A percentile compares a stretch with the other conserved stretches of the same genome.
Evolutionary conservation across 2,888 invertebrate species (phyloP).

Genomic region (Cordylochernes scorpioides): DNA sequence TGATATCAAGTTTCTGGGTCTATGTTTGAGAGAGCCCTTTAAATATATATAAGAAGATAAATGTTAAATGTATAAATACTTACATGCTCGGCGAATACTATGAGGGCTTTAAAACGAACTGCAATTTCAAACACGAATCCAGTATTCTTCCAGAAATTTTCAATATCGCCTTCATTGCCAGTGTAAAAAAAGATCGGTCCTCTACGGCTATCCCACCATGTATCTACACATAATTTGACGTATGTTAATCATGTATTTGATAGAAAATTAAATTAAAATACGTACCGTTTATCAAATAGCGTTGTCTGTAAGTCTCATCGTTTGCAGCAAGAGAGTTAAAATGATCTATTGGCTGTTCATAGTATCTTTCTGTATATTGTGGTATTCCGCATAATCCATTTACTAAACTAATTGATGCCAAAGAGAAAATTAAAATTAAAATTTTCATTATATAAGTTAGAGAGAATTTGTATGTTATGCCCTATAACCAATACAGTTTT

Average conservation of each 20-base stretch:
- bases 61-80: too few relatives aligned
- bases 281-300: slow-evolving; percentile 33
- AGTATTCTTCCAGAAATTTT: slow-evolving; percentile 19
- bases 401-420: too few relatives aligned
- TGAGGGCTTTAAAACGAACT: slow-evolving; percentile 19
- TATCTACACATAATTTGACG: slow-evolving; percentile 35
- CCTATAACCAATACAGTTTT: too few relatives aligned
- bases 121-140: slow-evolving; percentile 22
- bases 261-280: too few relatives aligned
- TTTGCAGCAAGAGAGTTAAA: slow-evolving; percentile 39
- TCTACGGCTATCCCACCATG: slow-evolving; percentile 21
- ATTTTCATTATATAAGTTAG: too few relatives aligned
- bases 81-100: slow-evolving; percentile 22
- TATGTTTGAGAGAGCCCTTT: too few relatives aligned
- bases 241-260: too few relatives aligned
- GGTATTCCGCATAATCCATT: too few relatives aligned
- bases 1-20: too few relatives aligned
- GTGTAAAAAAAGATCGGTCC: slow-evolving; percentile 22
- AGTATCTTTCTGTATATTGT: slow-evolving; percentile 18
- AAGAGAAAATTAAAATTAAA: too few relatives aligned
- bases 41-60: too few relatives aligned
- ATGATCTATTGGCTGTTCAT: slow-evolving; percentile 40
- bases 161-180: slow-evolving; percentile 21
- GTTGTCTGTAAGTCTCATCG: slow-evolving; percentile 42
- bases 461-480: too few relatives aligned